Evolutionary conservation across 2,888 invertebrate species (phyloP), one percentile per base, ranked within the genome.

Genomic region (Agonum fuliginosum): DNA sequence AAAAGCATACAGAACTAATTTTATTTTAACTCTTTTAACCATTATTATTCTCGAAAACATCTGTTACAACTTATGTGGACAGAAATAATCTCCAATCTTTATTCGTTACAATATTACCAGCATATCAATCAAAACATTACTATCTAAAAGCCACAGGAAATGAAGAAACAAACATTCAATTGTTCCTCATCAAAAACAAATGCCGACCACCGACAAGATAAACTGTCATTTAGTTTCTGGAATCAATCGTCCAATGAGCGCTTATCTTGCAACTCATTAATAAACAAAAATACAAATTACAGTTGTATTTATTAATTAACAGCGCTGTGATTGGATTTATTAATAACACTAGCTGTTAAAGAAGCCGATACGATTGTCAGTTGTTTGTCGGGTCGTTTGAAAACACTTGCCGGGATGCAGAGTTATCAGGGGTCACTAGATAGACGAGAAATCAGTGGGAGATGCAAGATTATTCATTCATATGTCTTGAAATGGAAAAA

Each of bases 271-370:
- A 12, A n/a, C 12, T 70, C 46, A 75, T 74, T 74, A 46, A 74
- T 43, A 75, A 73, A 75, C 48, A 51, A 65, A 75, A 75, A 75
- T 67, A 67, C 67, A 75, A 75, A 75, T 75, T 75, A 75, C 67
- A 75, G 43, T 67, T 75, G 51, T 75, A 48, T 67, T 75, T 75
- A 75, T 75, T 75, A 75, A 75, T 75, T 75, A 75, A 75, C 65
- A 75, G 67, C 51, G 24, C 48, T 19, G 62, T 75, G 65, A 75
- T 75, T 75, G 67, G 48, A 48, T 75, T 75, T 75, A 75, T 75
- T 75, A 75, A 75, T 75, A 75, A 75, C 75, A 67, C 75, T 75
- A 46, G 17, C 17, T 17, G 37, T 58, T 34, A 24, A 75, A 37
- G 51, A 41, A 75, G 27, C 65, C 67, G 75, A 75, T 58, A 14